Evolutionary conservation across 2,797 vertebrate genomes (phyloP), one percentile per base, ranked within the genome.

Genomic region (Sus cebifrons): DNA sequence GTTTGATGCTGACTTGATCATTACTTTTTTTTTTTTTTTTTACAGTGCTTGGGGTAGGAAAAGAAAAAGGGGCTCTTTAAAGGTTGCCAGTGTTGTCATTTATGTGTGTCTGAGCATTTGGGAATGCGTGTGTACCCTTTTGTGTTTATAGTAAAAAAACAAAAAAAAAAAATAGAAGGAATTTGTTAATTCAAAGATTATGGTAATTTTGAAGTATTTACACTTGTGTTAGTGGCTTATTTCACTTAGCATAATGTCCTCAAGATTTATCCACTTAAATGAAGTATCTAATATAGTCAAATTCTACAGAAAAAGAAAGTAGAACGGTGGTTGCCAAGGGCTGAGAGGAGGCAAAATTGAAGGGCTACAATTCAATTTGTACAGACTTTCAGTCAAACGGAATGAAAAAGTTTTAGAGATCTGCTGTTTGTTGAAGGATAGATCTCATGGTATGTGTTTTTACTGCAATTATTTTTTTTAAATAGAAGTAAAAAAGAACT

Each of bases 401-500:
- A 44, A n/a, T 12, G 70, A 87, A 60, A 70, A 25, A 8, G 1
- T 32, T 73, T 36, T 62, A 73, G 36, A 20, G 18, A 60, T 87
- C 56, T 62, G 5, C 20, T 36, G 44, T 74, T 62, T 44, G 25
- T 49, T 32, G n/a, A 64, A 18, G 65, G n/a, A 11, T 71, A 71
- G 32, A 49, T 49, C 40, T 74, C 9, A 25, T 32, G 56, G 40
- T 62, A n/a, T 29, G 2, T 62, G 6, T 27, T 21, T 23, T 11
- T 60, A 6, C 44, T 49, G 44, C 44, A 49, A 49, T 49, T 49
- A 49, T 49, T 49, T 49, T 49, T 49, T 49, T 49, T 7, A 49
- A 49, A 49, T 49, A 10, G n/a, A 58, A 77, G 52, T 21, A 20
- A 29, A 32, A 4, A 23, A 60, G 96, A 96, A 98, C 97, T 96